Percentiles rank a stretch among this genome's conserved stretches.
phyloP scores from a whole-genome alignment of 2,113 vertebrate species.

The Ceuthmochares aereus region DNA sequence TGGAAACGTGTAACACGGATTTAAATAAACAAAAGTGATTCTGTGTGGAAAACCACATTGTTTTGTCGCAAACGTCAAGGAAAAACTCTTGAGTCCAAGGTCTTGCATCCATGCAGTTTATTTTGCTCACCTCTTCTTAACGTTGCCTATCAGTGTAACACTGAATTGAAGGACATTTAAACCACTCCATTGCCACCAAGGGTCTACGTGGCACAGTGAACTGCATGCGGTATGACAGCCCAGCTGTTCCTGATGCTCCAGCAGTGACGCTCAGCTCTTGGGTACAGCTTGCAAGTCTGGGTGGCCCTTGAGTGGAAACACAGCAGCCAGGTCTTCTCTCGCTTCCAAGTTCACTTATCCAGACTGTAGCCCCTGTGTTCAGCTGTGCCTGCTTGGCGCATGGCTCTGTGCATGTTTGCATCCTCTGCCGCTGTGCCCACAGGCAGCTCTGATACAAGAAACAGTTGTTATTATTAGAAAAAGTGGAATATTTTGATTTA shows the following conservation, averaged over 20 bases:
- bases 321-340: no score
- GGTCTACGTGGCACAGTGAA: rapidly evolving
- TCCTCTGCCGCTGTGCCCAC: no score
- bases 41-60: background rate
- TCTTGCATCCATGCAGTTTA: background rate
- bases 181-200: rapidly evolving
- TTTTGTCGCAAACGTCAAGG: background rate
- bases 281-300: background rate
- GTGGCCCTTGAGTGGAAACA: rapidly evolving
- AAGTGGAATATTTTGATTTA: no score
- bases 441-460: no score
- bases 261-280: background rate
- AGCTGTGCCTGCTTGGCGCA: background rate
- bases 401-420: no score
- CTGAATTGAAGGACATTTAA: rapidly evolving
- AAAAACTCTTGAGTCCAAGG: background rate
- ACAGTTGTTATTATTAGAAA: no score
- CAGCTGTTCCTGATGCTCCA: rapidly evolving
- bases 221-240: rapidly evolving
- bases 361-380: rapidly evolving
- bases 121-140: background rate
- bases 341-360: rapidly evolving
- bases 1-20: background rate
- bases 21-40: background rate
- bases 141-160: rapidly evolving